Base-by-base conservation (phyloP, 2,888 invertebrate genomes). In the Napeogenes inachia region DNA sequence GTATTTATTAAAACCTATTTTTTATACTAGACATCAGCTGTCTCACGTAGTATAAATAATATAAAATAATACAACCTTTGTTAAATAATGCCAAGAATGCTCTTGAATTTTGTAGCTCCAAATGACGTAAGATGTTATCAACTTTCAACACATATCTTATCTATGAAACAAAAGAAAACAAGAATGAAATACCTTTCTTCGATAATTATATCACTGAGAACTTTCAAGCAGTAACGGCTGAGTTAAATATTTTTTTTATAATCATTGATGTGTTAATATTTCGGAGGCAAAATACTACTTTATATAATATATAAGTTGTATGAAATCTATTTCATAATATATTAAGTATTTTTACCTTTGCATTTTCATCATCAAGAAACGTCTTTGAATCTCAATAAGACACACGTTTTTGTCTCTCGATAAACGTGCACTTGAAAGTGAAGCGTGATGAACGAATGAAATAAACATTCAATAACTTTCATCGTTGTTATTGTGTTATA, bases 81-180 rank as follows among this genome's bases (percentile, higher is more conserved):
- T 50, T 50, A 30, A 30, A 30, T 50, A n/a, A 50, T 30, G 5
- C 8, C 21, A 50, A 30, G 50, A 50, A 50, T 50, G 50, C 30
- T 21, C 30, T 30, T 21, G 4, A 30, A 50, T 30, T 50, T 21
- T 50, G 50, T 50, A 1, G 42, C 42, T 47, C 10, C 30, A 12
- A 50, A 30, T 50, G 50, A 50, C 50, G 50, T 50, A 50, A 50
- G 30, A 50, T 30, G 8, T 50, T 50, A 50, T 50, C 50, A 50
- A 50, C 50, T 50, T 50, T 50, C 50, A 30, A 50, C 50, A 50
- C n/a, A 50, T 50, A 50, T 50, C 50, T 50, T 50, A 50, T 50
- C 50, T 50, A 50, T 30, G 50, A 12, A 50, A 50, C 50, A 50
- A 50, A 30, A 12, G 50, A 50, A 50, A 50, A 50, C 10, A 30